Evolutionary conservation across 2,888 invertebrate species (phyloP), one percentile per base, ranked within the genome.

Genomic region (Dexiosoma caninum): DNA sequence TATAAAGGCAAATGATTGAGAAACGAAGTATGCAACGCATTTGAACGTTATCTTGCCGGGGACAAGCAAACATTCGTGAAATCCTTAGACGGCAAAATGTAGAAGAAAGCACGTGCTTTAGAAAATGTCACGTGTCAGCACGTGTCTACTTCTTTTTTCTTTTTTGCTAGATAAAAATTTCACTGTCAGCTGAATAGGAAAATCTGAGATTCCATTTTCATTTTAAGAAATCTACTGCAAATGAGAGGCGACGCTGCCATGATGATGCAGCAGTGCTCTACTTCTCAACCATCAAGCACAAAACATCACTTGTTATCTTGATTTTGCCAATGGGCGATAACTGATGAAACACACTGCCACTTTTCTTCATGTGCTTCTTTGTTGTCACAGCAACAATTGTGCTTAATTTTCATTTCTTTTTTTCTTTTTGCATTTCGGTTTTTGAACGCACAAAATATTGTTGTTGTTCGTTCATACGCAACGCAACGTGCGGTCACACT

Each of bases 91-190:
- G 62, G 81, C 71, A 82, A 85, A n/a, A 62, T 74, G 55, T 57
- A 40, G 57, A 64, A 75, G n/a, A 14, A 42, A 67, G 72, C 87
- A 86, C 87, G 87, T 86, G 86, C 86, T 84, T 81, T 32, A 78
- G 82, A 81, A 84, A 82, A 84, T 84, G 87, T 83, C 87, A 87
- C 86, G 87, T 86, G 87, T 79, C 85, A 82, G 85, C 87, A 85
- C 87, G 87, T 87, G 81, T 42, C 70, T 66, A 8, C 37, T 77
- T 49, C 44, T 44, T 27, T 37, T 51, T 66, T 8, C 8, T 42
- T 60, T 42, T 49, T 42, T 23, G 23, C 10, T 42, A 75, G 66
- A 75, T 75, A 75, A 75, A 69, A 67, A 55, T 60, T 70, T 60
- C 60, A 69, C 64, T 71, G 75, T 67, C 74, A 67, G 55, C 42